Base-by-base conservation (phyloP, 2,888 invertebrate genomes). In the Plagiodera versicolora region DNA sequence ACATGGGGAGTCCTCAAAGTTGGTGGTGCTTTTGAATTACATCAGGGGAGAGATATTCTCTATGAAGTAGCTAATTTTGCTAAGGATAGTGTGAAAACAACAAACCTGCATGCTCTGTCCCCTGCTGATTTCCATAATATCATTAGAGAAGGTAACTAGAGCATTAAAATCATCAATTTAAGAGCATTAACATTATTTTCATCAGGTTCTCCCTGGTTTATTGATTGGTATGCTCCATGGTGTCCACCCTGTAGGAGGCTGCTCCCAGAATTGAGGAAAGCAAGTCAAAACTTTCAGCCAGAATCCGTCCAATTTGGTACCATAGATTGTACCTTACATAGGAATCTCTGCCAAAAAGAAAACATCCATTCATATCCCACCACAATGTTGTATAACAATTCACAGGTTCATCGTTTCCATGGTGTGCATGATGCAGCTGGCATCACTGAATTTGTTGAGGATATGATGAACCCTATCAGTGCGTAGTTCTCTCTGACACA, bases 141-240 rank as follows among this genome's bases (percentile, higher is more conserved):
- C 64, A 72, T 85, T 32, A 80, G 82, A 45, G 81, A 81, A 63
- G 84, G 84, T 83, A 70, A 51, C 46, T 46, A 11, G 32, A 14
- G 32, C 14, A 39, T 49, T 30, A n/a, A 11, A 39, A 17, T 19
- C 6, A 2, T 1, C 1, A 30, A 10, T 28, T 18, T n/a, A 5
- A 20, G n/a, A 3, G 10, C 11, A 17, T 28, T 39, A 17, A 58
- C 24, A 19, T 30, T 5, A 2, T 2, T 32, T 39, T 32, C 49
- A 52, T 68, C 64, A 80, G 80, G 75, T 47, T 70, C 71, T 53
- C 77, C 80, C 0, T 89, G 89, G 88, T 85, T 90, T 69, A 82
- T 91, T 20, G 90, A 91, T 74, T 91, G 90, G 83, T 90, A 87
- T 77, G 88, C 90, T 0, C 90, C 90, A 70, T 90, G 89, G 89